Evolutionary conservation across 2,113 vertebrate species (phyloP).

Genomic region (Ophthalmolycus amberensis): DNA sequence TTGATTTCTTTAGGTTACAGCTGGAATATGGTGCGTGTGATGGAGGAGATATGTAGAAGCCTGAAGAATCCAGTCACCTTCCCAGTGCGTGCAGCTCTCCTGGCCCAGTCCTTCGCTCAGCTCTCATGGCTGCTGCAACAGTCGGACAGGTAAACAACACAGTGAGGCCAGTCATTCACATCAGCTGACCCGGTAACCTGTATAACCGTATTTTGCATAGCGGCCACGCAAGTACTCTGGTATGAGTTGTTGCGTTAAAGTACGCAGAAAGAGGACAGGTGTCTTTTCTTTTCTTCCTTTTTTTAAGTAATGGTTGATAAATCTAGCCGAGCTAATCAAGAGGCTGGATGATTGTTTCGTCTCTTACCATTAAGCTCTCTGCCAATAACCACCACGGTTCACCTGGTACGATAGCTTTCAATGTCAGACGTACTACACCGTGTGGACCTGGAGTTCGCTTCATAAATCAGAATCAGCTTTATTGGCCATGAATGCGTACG

Average conservation of each 20-base stretch:
- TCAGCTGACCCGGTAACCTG: background rate
- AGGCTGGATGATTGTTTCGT: background rate
- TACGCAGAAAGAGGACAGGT: no score
- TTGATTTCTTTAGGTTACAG: conserved; percentile 85
- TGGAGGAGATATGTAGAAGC: conserved; percentile 85
- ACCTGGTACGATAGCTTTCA: no score
- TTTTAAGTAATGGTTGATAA: background rate
- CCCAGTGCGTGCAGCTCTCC: conserved; percentile 88
- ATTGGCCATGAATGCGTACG: no score
- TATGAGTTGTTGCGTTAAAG: no score
- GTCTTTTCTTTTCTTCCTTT: background rate
- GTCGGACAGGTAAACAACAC: conserved; percentile 84
- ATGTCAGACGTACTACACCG: no score
- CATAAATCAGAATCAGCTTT: no score
- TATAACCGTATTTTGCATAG: no score
- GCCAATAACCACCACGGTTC: no score
- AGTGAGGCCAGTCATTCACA: conserved; percentile 1
- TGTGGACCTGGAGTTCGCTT: no score
- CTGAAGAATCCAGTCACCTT: conserved; percentile 88
- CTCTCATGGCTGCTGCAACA: conserved; percentile 89
- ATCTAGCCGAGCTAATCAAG: no score
- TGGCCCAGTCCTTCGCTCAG: conserved; percentile 85
- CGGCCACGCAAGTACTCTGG: no score
- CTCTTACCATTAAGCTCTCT: background rate
- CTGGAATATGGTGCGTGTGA: conserved; percentile 89